Conservation (phyloP, 2,888 invertebrate species). For the Meghimatium bilineatum region DNA sequence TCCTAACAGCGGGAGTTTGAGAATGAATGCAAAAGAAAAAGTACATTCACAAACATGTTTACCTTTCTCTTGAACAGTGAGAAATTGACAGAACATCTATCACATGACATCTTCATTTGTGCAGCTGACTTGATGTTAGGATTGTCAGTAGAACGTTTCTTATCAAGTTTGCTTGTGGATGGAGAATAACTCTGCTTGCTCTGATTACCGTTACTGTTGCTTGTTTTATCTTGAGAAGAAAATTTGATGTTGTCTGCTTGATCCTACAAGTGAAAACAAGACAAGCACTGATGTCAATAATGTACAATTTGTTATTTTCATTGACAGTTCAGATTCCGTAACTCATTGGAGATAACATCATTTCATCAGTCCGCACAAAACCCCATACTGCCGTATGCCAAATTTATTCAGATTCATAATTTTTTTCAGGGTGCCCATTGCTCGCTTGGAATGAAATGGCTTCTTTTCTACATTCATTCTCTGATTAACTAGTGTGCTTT, state of each 20-base stretch:
- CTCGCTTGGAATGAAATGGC: no score
- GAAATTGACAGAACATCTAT: constrained; percentile 66
- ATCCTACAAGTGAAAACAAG: background rate
- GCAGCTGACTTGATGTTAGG: background rate
- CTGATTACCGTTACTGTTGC: background rate
- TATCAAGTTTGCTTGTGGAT: background rate
- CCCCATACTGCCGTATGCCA: no score
- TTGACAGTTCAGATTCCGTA: no score
- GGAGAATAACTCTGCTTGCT: background rate
- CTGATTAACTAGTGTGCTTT: no score
- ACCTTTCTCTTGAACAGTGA: constrained; percentile 71
- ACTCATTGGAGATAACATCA: no score
- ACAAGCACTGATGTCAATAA: background rate
- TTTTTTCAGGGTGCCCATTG: no score
- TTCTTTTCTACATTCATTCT: no score
- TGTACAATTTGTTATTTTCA: no score
- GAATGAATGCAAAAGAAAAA: no score
- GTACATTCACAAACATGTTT: background rate
- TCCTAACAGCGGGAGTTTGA: no score
- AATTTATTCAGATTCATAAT: no score
- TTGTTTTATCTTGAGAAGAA: background rate
- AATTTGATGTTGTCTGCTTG: background rate
- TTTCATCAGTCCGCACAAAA: no score
- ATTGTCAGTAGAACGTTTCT: background rate
- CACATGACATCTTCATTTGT: constrained; percentile 60